phyloP scores from a whole-genome alignment of 2,797 vertebrate species.

The Poeciliopsis gracilis region DNA sequence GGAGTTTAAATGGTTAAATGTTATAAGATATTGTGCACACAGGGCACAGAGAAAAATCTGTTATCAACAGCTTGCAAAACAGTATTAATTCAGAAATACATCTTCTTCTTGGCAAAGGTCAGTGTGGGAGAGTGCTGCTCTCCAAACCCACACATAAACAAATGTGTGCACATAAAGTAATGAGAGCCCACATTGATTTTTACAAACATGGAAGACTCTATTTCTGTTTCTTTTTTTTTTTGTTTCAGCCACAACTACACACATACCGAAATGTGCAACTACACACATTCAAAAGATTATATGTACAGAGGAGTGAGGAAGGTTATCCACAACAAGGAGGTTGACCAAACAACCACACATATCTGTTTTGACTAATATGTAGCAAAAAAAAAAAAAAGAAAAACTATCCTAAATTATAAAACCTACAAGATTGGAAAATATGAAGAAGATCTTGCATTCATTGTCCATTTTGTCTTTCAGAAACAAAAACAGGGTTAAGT shows the following conservation, averaged over 20 bases:
- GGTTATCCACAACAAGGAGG: constrained; percentile 22
- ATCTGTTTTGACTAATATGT: neutral
- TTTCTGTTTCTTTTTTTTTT: neutral
- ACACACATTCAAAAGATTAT: constrained; percentile 29
- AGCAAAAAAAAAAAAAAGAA: neutral
- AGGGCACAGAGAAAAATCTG: constrained; percentile 19
- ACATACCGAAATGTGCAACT: constrained; percentile 24
- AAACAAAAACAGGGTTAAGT: neutral
- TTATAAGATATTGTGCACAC: constrained; percentile 19
- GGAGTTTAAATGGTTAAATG: constrained; percentile 12
- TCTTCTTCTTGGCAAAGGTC: constrained; percentile 52
- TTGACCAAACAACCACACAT: constrained; percentile 32
- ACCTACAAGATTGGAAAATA: neutral
- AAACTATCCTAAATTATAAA: neutral
- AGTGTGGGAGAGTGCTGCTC: constrained; percentile 47
- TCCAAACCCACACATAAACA: constrained; percentile 72
- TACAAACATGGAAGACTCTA: constrained; percentile 22
- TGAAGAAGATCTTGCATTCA: neutral
- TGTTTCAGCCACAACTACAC: constrained; percentile 11
- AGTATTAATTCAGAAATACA: constrained; percentile 53
- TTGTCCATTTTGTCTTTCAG: neutral
- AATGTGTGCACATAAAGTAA: constrained; percentile 47
- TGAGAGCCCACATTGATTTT: constrained; percentile 36
- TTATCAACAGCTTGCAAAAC: constrained; percentile 40
- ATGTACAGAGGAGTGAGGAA: constrained; percentile 4